Conservation (phyloP, 2,113 vertebrate species). For the Orcinus orca region DNA sequence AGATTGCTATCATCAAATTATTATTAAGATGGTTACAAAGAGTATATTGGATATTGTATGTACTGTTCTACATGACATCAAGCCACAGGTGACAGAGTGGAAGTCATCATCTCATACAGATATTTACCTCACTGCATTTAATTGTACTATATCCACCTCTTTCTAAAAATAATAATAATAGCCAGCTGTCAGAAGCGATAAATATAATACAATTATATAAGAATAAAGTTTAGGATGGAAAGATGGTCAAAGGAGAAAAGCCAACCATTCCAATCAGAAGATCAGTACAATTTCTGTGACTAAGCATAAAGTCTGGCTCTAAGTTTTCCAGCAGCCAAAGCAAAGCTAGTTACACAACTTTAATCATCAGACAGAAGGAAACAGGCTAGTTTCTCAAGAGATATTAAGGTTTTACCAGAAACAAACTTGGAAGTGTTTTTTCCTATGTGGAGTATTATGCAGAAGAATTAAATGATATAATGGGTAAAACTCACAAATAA, state of each 20-base stretch:
- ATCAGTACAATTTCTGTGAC: background rate
- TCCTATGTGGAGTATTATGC: background rate
- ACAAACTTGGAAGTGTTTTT: background rate
- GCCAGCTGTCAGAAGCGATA: background rate
- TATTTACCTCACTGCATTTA: background rate
- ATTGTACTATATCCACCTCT: background rate
- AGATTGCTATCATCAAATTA: background rate
- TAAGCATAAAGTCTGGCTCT: background rate
- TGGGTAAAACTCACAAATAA: background rate
- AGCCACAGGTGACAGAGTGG: background rate
- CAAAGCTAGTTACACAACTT: background rate
- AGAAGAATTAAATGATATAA: constrained; percentile 18
- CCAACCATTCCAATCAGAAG: background rate
- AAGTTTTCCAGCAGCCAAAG: background rate
- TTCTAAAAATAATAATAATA: background rate
- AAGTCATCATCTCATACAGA: background rate
- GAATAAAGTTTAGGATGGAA: background rate
- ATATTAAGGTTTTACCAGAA: background rate
- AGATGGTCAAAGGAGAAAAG: background rate
- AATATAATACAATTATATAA: background rate
- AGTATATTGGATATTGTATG: background rate
- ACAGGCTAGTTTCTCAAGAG: background rate
- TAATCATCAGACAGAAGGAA: background rate
- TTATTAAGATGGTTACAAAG: background rate
- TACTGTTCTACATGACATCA: background rate